phyloP scores from a whole-genome alignment of 2,797 vertebrate species.

The Gallirallus australis region DNA sequence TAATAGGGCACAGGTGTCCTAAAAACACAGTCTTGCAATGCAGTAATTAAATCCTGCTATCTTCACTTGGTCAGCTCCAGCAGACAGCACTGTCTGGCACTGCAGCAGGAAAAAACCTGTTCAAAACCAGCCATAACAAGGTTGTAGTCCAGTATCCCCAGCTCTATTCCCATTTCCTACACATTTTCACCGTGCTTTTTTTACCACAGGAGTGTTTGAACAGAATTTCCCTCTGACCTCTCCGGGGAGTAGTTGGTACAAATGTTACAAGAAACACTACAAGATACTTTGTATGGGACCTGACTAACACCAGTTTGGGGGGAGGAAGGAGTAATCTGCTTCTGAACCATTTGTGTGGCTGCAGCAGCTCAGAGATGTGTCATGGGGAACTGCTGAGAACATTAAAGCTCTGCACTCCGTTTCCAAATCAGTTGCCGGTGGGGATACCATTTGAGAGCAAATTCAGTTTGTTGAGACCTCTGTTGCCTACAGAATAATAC shows the following conservation, averaged over 20 bases:
- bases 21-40: constrained; percentile 45
- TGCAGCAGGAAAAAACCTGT: neutral
- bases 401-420: neutral
- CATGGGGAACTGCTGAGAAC: neutral
- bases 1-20: constrained; percentile 72
- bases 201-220: neutral
- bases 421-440: neutral
- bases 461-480: neutral
- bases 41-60: constrained; percentile 46
- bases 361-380: neutral
- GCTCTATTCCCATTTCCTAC: neutral
- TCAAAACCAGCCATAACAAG: neutral
- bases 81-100: neutral
- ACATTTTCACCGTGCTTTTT: neutral
- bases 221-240: neutral
- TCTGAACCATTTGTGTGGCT: neutral
- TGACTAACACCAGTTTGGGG: rapidly evolving
- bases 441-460: neutral
- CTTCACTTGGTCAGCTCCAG: constrained; percentile 1
- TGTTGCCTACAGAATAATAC: neutral
- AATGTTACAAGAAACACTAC: neutral
- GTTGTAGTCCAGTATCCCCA: neutral
- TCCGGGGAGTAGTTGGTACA: neutral
- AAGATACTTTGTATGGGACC: neutral
- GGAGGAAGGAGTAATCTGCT: neutral